Percentiles rank a stretch among this genome's conserved stretches.
These are phyloP conservation scores for Cercocebus atys DNA, from an alignment of 2,113 vertebrate species.

Conservation along the genomic window DNA sequence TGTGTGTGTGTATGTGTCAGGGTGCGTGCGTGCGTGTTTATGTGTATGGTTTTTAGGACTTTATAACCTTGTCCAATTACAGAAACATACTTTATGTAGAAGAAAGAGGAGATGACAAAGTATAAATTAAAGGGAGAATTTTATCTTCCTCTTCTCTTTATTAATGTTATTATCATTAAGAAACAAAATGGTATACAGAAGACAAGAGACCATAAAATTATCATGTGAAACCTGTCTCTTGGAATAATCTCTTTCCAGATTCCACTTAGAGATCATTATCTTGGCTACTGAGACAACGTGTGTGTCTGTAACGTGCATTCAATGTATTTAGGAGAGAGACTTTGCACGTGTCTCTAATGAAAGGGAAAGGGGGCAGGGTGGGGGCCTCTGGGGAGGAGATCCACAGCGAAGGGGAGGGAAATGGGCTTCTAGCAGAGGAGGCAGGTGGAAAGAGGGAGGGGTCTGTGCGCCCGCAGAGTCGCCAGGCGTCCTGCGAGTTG, in stretches of 20 bases:
- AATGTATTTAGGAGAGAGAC: neutral
- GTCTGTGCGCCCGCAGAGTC: neutral
- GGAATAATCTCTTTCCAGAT: neutral
- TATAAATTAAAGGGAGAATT: neutral
- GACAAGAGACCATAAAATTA: neutral
- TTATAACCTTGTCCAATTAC: neutral
- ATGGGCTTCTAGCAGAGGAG: neutral
- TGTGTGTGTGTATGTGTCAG: too few species aligned
- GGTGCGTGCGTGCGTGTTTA: neutral
- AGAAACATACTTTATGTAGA: neutral
- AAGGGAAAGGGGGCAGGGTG: neutral
- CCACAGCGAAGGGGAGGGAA: neutral
- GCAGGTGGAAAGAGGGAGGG: conserved; percentile 69
- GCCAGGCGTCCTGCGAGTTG: neutral
- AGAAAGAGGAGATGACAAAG: neutral
- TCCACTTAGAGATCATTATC: neutral
- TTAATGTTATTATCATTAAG: neutral
- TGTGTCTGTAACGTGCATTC: neutral
- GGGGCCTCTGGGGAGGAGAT: neutral
- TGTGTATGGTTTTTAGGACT: neutral
- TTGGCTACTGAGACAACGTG: neutral
- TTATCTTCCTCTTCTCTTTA: neutral
- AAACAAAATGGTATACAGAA: neutral
- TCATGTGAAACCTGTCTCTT: neutral
- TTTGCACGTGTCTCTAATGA: neutral